A percentile compares a stretch with the other conserved stretches of the same genome.
These are phyloP conservation scores for Pterobdella sp. DNA, from an alignment of 2,888 invertebrate genomes.

Conservation along the genomic window DNA sequence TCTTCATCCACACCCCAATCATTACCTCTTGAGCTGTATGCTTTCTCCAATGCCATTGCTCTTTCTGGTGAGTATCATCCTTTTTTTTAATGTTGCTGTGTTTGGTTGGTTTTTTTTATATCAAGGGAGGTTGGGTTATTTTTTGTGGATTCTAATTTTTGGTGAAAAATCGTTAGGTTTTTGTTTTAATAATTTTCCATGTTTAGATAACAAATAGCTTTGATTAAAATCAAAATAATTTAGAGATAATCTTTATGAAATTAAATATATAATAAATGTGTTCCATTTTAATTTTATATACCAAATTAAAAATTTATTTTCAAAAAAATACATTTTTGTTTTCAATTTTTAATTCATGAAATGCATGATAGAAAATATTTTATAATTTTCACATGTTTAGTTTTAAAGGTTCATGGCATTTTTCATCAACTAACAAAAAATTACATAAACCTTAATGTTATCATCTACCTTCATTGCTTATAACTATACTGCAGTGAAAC, in stretches of 20 bases:
- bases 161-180: too few relatives aligned
- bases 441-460: not conserved
- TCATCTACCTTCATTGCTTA: not conserved
- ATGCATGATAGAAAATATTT: too few relatives aligned
- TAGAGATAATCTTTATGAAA: too few relatives aligned
- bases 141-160: too few relatives aligned
- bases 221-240: constrained; percentile 10
- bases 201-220: too few relatives aligned
- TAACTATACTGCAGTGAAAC: constrained; percentile 68
- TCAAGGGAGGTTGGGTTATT: not conserved
- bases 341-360: not conserved
- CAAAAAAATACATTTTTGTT: too few relatives aligned
- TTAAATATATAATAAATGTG: not conserved
- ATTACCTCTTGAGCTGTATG: constrained; percentile 68
- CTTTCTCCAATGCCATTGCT: constrained; percentile 87
- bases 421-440: too few relatives aligned
- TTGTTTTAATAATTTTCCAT: too few relatives aligned
- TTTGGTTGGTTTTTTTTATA: not conserved
- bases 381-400: not conserved
- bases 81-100: not conserved
- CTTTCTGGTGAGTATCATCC: constrained; percentile 58
- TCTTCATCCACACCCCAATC: not conserved
- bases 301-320: too few relatives aligned
- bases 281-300: not conserved
- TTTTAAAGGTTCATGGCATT: too few relatives aligned